These are phyloP conservation scores for Nymphicus hollandicus DNA, from an alignment of 2,113 vertebrate genomes.

Conservation along the genomic window DNA sequence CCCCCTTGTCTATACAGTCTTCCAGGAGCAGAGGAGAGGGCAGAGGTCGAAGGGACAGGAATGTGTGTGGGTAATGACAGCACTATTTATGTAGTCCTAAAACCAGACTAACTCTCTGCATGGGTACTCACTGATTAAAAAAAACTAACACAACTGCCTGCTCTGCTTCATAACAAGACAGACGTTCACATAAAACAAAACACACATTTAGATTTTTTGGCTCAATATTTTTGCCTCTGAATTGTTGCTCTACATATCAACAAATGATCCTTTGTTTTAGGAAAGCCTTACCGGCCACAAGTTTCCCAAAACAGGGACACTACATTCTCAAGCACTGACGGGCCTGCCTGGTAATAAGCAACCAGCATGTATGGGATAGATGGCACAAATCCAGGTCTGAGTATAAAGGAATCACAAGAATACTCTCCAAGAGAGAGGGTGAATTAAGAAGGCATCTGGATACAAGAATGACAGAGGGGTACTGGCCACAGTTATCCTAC, in stretches of 20 bases:
- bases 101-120: not conserved
- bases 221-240: conserved; percentile 2
- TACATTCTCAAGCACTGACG: not conserved
- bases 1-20: not conserved
- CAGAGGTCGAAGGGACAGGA: not conserved
- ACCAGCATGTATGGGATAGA: not conserved
- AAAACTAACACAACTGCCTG: not conserved
- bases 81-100: conserved; percentile 16
- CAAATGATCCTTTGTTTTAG: conserved; percentile 30
- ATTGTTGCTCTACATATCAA: conserved; percentile 31
- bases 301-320: not conserved
- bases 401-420: not conserved
- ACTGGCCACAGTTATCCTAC: not conserved
- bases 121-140: not conserved
- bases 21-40: not conserved
- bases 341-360: not conserved
- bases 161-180: conserved; percentile 17
- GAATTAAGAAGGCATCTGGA: not conserved
- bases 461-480: not conserved
- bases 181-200: conserved; percentile 27
- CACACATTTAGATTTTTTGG: conserved; percentile 48
- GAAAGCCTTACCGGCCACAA: not conserved
- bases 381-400: not conserved
- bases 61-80: conserved; percentile 23
- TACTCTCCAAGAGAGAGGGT: not conserved